Evolutionary conservation across 2,888 invertebrate species (phyloP).

Genomic region (Helleia helle): DNA sequence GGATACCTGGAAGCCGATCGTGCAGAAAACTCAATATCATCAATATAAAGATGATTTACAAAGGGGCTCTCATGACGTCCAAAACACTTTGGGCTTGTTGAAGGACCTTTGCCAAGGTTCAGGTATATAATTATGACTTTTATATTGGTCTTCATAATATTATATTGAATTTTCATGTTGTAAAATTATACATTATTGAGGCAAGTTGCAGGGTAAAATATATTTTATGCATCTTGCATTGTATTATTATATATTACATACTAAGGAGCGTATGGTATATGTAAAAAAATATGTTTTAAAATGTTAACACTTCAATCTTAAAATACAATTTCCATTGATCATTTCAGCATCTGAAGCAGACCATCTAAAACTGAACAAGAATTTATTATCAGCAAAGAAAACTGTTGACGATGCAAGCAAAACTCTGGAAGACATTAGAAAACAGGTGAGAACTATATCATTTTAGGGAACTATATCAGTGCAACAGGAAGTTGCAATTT

Average conservation of each 20-base stretch:
- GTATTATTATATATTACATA: neutral
- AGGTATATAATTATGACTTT: neutral
- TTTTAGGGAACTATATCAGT: no score
- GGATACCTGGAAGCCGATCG: slow-evolving; percentile 1
- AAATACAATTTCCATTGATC: neutral
- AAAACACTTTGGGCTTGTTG: neutral
- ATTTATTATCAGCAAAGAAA: neutral
- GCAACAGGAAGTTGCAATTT: neutral
- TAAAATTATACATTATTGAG: neutral
- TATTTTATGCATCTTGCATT: no score
- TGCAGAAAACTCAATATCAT: neutral
- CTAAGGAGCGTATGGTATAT: neutral
- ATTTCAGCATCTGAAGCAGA: slow-evolving; percentile 4
- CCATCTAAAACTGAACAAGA: neutral
- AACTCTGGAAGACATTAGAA: neutral
- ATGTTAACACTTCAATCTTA: neutral
- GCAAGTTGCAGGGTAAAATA: neutral
- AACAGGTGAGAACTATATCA: neutral
- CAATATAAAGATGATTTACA: neutral
- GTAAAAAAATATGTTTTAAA: neutral
- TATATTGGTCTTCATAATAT: neutral
- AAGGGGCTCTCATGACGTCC: neutral
- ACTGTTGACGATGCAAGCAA: neutral
- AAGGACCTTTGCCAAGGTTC: neutral
- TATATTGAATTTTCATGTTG: neutral